phyloP scores from a whole-genome alignment of 1,140 invertebrate species.

The Parapsyche elsis region DNA sequence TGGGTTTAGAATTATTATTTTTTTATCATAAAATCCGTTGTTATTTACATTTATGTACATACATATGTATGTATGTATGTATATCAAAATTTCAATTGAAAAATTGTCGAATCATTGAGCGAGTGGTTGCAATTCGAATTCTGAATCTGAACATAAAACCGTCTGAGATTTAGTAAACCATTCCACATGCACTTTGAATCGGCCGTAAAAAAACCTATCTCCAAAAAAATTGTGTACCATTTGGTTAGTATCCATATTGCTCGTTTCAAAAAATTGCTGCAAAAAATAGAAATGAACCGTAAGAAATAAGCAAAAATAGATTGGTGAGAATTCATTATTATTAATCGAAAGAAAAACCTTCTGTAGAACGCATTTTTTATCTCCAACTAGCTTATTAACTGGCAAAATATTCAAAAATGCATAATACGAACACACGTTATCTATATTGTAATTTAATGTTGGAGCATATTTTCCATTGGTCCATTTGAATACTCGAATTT shows the following conservation, averaged over 20 bases:
- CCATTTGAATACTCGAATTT: constrained; percentile 2
- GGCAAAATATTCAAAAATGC: neutral
- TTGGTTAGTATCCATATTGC: neutral
- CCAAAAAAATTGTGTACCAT: neutral
- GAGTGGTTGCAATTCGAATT: no score
- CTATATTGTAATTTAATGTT: neutral
- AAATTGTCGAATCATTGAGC: neutral
- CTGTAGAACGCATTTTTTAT: constrained; percentile 17
- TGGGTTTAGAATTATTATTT: no score
- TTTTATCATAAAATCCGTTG: neutral
- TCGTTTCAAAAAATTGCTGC: neutral
- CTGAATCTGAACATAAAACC: neutral
- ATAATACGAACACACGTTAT: constrained; percentile 16
- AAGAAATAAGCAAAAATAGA: no score
- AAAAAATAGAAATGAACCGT: neutral
- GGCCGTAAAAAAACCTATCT: constrained; percentile 27
- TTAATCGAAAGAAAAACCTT: neutral
- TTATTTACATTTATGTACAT: neutral
- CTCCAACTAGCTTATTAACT: neutral
- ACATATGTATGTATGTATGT: neutral
- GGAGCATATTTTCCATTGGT: constrained; percentile 15
- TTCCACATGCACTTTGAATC: neutral
- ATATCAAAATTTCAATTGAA: neutral
- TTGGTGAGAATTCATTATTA: neutral
- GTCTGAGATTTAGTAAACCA: constrained; percentile 9